A percentile compares a stretch with the other conserved stretches of the same genome.
Conservation (phyloP, 2,113 vertebrate genomes). For the Labeo catla region DNA sequence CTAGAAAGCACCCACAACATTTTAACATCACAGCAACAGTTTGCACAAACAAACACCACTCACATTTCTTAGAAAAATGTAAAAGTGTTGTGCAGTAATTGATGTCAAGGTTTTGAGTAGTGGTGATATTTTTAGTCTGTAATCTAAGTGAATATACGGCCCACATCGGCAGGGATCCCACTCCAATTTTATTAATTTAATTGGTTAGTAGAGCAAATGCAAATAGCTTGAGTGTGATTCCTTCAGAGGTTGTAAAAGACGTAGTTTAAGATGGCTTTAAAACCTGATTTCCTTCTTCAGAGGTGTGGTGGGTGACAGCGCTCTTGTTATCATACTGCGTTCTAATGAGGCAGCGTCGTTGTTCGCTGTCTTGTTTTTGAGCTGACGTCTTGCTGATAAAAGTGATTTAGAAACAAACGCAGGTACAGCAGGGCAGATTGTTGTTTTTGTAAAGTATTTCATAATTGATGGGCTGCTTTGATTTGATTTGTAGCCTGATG, state of each 20-base stretch:
- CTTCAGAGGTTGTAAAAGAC: slow-evolving; percentile 2
- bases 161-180: not conserved
- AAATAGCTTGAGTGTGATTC: not conserved
- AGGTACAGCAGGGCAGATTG: slow-evolving; percentile 8
- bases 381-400: not conserved
- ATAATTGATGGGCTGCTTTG: slow-evolving; percentile 23
- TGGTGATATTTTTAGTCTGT: slow-evolving; percentile 16
- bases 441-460: slow-evolving; percentile 12
- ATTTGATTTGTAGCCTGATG: slow-evolving; percentile 17
- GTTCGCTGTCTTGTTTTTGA: slow-evolving; percentile 1
- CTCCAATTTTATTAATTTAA: slow-evolving; percentile 5
- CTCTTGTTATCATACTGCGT: not conserved
- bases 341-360: not conserved
- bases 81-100: not conserved
- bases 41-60: not conserved
- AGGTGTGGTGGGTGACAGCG: not conserved
- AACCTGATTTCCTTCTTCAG: not conserved
- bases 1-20: not conserved
- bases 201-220: slow-evolving; percentile 9
- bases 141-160: not conserved
- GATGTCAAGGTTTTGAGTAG: not conserved
- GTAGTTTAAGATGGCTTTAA: slow-evolving; percentile 1
- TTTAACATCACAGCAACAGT: not conserved
- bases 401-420: not conserved
- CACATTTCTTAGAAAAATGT: not conserved